phyloP scores from a whole-genome alignment of 2,888 invertebrate species.

The Axea sp. region DNA sequence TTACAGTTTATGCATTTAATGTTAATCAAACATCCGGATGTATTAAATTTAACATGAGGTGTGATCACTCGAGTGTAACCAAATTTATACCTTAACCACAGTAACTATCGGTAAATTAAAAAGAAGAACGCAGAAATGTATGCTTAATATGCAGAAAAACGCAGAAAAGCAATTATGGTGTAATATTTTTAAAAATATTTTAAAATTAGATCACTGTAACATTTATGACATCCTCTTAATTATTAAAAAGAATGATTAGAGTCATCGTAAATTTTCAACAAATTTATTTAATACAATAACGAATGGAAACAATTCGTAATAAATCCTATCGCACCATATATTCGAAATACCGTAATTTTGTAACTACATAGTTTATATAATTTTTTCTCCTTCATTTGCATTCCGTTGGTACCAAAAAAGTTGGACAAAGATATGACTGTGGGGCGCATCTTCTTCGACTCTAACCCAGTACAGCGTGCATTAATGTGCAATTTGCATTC shows the following conservation, averaged over 20 bases:
- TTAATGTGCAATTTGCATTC: conserved; percentile 64
- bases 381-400: conserved; percentile 40
- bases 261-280: no score
- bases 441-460: conserved; percentile 45
- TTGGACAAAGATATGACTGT: conserved; percentile 31
- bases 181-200: no score
- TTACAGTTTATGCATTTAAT: conserved; percentile 10
- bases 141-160: no score
- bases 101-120: no score
- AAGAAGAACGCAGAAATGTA: no score
- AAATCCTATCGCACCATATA: neutral
- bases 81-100: no score
- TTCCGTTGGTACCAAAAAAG: conserved; percentile 40
- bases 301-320: neutral
- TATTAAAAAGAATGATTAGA: no score
- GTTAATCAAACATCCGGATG: neutral
- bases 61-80: conserved; percentile 1
- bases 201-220: no score
- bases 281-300: neutral
- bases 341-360: conserved; percentile 26
- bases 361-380: conserved; percentile 23
- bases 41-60: neutral
- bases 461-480: conserved; percentile 46
- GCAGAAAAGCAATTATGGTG: no score
- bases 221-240: no score